A percentile compares a stretch with the other conserved stretches of the same genome.
These are phyloP conservation scores for Triops longicaudatus DNA, from an alignment of 1,140 invertebrate genomes.

Conservation along the genomic window DNA sequence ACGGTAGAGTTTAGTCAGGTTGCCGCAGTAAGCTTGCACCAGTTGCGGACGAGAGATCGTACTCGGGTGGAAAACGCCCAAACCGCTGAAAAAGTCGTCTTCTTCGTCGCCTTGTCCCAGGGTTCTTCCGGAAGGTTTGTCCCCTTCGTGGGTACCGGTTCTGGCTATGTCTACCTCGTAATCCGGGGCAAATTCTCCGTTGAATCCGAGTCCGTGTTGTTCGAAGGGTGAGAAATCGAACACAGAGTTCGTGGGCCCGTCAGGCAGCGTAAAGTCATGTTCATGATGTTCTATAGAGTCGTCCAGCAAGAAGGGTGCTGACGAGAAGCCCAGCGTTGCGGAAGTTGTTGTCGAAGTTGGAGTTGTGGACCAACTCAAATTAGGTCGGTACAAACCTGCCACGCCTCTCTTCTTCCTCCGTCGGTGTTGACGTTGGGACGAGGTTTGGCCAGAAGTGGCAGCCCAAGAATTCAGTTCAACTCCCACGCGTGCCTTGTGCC, in stretches of 20 bases:
- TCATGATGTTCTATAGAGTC: neutral
- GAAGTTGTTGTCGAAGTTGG: neutral
- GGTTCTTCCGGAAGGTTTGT: neutral
- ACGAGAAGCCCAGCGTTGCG: neutral
- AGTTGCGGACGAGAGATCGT: constrained; percentile 30
- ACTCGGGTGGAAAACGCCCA: constrained; percentile 30
- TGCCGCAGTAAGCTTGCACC: constrained; percentile 45
- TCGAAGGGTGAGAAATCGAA: neutral
- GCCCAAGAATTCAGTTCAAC: neutral
- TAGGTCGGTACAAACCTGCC: neutral
- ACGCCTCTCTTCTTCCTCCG: neutral
- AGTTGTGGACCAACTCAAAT: neutral
- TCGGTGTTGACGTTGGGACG: neutral
- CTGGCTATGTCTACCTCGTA: neutral
- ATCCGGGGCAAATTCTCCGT: neutral
- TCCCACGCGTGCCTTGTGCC: neutral
- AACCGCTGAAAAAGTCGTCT: neutral
- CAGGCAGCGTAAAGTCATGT: neutral
- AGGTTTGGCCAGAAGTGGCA: neutral
- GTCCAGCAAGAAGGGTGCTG: neutral
- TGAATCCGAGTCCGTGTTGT: neutral
- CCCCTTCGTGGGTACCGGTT: neutral
- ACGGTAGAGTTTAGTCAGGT: constrained; percentile 44
- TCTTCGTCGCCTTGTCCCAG: neutral
- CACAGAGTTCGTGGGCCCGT: neutral